A percentile compares a stretch with the other conserved stretches of the same genome.
Evolutionary conservation across 2,113 vertebrate genomes (phyloP).

Genomic region (Hippocampus abdominalis): DNA sequence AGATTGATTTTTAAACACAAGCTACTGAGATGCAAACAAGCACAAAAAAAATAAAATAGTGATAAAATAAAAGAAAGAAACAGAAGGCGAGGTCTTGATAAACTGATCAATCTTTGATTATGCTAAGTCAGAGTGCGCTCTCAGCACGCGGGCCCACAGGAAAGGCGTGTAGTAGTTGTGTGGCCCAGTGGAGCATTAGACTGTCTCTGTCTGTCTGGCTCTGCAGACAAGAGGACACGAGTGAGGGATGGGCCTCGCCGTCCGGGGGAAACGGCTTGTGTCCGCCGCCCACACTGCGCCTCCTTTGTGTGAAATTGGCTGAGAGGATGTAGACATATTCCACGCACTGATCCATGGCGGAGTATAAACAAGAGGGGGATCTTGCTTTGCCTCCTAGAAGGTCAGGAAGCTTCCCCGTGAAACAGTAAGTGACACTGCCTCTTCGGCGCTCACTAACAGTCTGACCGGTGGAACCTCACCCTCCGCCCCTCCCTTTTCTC

Average conservation of each 20-base stretch:
- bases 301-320: slow-evolving; percentile 79
- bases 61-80: background rate
- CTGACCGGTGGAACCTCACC: slow-evolving; percentile 62
- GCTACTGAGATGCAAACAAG: background rate
- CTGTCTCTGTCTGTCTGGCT: slow-evolving; percentile 56
- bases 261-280: slow-evolving; percentile 70
- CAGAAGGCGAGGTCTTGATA: background rate
- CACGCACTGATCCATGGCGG: slow-evolving; percentile 78
- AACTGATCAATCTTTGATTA: slow-evolving; percentile 4
- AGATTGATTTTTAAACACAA: background rate
- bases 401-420: slow-evolving; percentile 70
- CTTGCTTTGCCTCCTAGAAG: slow-evolving; percentile 66
- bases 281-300: slow-evolving; percentile 70
- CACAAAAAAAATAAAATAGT: too few species aligned
- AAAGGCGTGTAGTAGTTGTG: slow-evolving; percentile 48
- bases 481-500: slow-evolving; percentile 3
- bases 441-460: slow-evolving; percentile 57
- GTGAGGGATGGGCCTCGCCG: slow-evolving; percentile 68
- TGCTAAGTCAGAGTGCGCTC: slow-evolving; percentile 26
- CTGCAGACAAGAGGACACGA: slow-evolving; percentile 55
- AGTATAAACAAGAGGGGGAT: slow-evolving; percentile 75
- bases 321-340: slow-evolving; percentile 83
- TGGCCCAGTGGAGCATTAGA: slow-evolving; percentile 72
- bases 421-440: slow-evolving; percentile 72
- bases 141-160: slow-evolving; percentile 43